Conservation (phyloP, 2,797 vertebrate species). For the Distichodus sexfasciatus region DNA sequence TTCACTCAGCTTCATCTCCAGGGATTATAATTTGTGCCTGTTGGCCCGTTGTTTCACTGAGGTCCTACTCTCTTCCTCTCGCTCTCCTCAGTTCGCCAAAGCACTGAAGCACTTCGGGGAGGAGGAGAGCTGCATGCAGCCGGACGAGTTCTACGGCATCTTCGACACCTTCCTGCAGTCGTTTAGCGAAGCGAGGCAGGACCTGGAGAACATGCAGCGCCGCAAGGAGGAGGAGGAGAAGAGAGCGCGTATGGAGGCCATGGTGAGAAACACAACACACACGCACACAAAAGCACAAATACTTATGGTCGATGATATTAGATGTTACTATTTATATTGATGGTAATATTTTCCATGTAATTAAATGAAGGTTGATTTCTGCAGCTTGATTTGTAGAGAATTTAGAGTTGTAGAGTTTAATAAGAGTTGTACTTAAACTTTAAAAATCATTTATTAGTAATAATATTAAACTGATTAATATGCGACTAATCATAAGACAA, state of each 20-base stretch:
- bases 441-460: too few species aligned
- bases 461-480: too few species aligned
- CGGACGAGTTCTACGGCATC: conserved; percentile 98
- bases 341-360: too few species aligned
- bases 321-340: too few species aligned
- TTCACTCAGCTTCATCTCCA: too few species aligned
- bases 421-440: too few species aligned
- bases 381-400: too few species aligned
- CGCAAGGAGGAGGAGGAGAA: conserved; percentile 96
- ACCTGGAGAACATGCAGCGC: conserved; percentile 93
- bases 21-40: too few species aligned
- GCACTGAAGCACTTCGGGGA: conserved; percentile 95
- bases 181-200: conserved; percentile 89
- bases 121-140: conserved; percentile 87
- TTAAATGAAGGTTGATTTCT: too few species aligned
- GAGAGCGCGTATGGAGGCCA: conserved; percentile 90
- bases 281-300: background rate
- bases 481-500: too few species aligned
- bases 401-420: too few species aligned
- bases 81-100: conserved; percentile 79
- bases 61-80: conserved; percentile 10
- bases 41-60: background rate
- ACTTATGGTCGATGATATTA: background rate
- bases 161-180: conserved; percentile 95
- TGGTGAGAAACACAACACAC: conserved; percentile 74